Evolutionary conservation across 2,888 invertebrate species (phyloP).

Genomic region (Drosophila buzzatii): DNA sequence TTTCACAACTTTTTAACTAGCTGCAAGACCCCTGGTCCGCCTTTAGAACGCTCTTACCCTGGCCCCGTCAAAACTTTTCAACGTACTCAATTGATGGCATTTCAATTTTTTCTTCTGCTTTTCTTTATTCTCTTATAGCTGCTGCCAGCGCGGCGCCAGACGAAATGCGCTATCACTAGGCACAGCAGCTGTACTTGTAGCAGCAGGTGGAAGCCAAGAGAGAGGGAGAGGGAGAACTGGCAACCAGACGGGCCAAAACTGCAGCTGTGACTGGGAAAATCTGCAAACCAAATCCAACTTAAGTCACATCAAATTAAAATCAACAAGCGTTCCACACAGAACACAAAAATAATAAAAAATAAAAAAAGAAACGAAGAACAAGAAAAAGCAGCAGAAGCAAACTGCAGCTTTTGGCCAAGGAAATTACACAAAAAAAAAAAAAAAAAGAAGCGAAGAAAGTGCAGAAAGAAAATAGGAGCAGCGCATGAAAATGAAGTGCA

Average conservation of each 20-base stretch:
- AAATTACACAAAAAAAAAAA: constrained; percentile 34
- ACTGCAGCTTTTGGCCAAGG: constrained; percentile 47
- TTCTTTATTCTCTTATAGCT: constrained; percentile 41
- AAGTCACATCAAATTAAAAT: constrained; percentile 81
- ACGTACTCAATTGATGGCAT: constrained; percentile 56
- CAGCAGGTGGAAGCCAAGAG: constrained; percentile 19
- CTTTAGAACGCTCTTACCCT: neutral
- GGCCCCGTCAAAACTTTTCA: constrained; percentile 50
- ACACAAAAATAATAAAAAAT: neutral
- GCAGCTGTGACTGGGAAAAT: constrained; percentile 59
- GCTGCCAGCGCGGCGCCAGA: constrained; percentile 38
- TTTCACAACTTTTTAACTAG: constrained; percentile 76
- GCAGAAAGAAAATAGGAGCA: constrained; percentile 16
- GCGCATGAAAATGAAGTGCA: constrained; percentile 82
- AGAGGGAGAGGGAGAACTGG: constrained; percentile 22
- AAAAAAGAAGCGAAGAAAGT: neutral
- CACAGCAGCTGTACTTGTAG: constrained; percentile 29
- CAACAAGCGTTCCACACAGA: constrained; percentile 67
- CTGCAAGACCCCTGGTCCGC: constrained; percentile 23
- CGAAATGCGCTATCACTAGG: constrained; percentile 63
- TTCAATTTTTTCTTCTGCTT: constrained; percentile 17
- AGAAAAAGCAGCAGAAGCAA: constrained; percentile 22
- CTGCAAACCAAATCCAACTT: constrained; percentile 80
- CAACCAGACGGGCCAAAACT: constrained; percentile 43
- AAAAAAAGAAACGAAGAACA: constrained; percentile 8